Conservation (phyloP, 1,140 invertebrate genomes). For the Caligus rogercresseyi region DNA sequence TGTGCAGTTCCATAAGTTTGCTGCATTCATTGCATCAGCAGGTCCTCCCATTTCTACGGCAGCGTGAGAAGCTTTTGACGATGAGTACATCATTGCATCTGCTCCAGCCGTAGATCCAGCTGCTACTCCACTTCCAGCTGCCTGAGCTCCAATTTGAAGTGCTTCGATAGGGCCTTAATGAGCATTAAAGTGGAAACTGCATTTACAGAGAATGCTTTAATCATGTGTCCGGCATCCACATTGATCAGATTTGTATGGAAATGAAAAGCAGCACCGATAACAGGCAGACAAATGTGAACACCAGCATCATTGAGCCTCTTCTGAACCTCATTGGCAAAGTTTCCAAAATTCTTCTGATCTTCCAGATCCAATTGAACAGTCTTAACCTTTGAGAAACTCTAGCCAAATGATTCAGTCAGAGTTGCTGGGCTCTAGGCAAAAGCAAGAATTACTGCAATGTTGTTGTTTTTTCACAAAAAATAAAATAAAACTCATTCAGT, state of each 20-base stretch:
- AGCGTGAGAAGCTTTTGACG: background rate
- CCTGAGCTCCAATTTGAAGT: background rate
- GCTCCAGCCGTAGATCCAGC: background rate
- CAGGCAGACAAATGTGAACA: background rate
- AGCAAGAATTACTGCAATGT: background rate
- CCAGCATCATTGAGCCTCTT: background rate
- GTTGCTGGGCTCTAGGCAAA: background rate
- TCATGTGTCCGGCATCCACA: background rate
- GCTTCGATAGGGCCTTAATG: background rate
- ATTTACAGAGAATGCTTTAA: background rate
- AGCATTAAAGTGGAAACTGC: background rate
- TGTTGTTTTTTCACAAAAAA: too few relatives aligned
- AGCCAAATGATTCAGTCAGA: background rate
- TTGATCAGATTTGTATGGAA: background rate
- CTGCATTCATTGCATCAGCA: background rate
- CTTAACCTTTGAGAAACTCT: background rate
- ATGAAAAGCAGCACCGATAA: background rate
- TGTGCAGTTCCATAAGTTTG: background rate
- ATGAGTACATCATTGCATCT: background rate
- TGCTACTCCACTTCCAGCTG: background rate
- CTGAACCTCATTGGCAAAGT: background rate
- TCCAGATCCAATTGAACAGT: background rate
- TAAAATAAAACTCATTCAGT: too few relatives aligned
- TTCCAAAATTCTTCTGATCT: background rate
- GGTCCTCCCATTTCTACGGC: background rate